Evolutionary conservation across 2,888 invertebrate genomes (phyloP), one percentile per base, ranked within the genome.

Genomic region (Tromatobia lineatoria): DNA sequence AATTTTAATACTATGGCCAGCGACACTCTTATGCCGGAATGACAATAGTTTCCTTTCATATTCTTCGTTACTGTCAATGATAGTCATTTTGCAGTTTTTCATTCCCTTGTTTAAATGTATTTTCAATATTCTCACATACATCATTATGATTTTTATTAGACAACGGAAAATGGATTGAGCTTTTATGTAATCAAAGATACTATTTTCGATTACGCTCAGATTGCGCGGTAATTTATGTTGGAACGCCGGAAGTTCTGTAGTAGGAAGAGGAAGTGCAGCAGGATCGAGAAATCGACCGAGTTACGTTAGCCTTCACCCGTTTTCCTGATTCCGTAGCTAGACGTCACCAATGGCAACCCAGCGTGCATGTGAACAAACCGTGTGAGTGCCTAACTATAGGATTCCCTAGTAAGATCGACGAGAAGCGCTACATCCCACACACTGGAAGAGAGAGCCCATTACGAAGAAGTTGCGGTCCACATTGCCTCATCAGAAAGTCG

Each of bases 401-500:
- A 38, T 45, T 57, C 23, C 29, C 47, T 61, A 64, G 47, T 38
- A 18, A 75, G 57, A 47, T 82, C 42, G 47, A 74, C 57, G 78
- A 70, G 64, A 81, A 67, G 42, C 71, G 52, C 47, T 50, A 77
- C 69, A 50, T 77, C 54, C 64, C 45, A 59, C 52, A 64, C 50
- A 23, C 23, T 29, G 88, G 81, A 84, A 88, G 86, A 54, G 73
- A 64, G 77, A 89, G 90, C 91, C 89, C 90, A 91, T 92, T 91
- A 91, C 89, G 90, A 91, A 90, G 89, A 89, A 90, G 90, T 89
- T 92, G 90, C 87, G 89, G 89, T 74, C 89, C 88, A 89, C 89
- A 86, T 90, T 88, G 92, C 90, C 93, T 93, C 92, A 92, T 93
- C 92, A 93, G 91, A 93, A 92, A 93, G 93, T 93, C 93, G 92